Evolutionary conservation across 2,797 vertebrate species (phyloP).

Genomic region (Sylvia borin): DNA sequence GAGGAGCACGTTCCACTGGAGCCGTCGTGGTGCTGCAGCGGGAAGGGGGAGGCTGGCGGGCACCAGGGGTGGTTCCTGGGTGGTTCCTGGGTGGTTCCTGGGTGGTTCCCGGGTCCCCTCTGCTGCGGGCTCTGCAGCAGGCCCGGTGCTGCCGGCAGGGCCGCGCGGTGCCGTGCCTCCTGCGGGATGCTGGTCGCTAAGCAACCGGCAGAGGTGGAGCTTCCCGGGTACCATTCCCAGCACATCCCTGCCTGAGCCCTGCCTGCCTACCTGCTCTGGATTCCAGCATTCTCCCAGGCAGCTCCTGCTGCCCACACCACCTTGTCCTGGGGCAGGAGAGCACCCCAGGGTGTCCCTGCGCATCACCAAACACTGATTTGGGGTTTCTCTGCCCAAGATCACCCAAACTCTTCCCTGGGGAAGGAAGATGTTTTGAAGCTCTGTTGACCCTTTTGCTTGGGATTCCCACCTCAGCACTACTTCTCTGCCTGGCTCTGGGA

Average conservation of each 20-base stretch:
- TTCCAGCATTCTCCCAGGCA: neutral
- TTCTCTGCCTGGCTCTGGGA: neutral
- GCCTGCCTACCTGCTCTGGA: neutral
- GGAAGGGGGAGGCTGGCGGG: neutral
- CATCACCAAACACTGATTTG: neutral
- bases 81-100: neutral
- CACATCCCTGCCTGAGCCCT: neutral
- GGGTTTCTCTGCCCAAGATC: neutral
- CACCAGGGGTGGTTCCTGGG: neutral
- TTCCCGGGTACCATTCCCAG: neutral
- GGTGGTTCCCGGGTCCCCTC: neutral
- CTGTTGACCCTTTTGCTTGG: neutral
- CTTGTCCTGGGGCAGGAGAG: neutral
- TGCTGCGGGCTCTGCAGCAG: neutral
- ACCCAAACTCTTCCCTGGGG: neutral
- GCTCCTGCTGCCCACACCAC: neutral
- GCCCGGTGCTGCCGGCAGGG: neutral
- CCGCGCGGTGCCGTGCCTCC: neutral
- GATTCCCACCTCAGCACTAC: neutral
- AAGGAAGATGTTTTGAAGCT: neutral
- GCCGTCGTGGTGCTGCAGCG: fast-evolving
- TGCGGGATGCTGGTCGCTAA: conserved; percentile 34
- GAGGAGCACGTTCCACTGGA: fast-evolving
- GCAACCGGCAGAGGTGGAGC: conserved; percentile 58
- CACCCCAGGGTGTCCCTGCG: neutral